A percentile compares a stretch with the other conserved stretches of the same genome.
These are phyloP conservation scores for Montipora foliosa DNA, from an alignment of 64 coral and sea anemone genomes.

Conservation along the genomic window DNA sequence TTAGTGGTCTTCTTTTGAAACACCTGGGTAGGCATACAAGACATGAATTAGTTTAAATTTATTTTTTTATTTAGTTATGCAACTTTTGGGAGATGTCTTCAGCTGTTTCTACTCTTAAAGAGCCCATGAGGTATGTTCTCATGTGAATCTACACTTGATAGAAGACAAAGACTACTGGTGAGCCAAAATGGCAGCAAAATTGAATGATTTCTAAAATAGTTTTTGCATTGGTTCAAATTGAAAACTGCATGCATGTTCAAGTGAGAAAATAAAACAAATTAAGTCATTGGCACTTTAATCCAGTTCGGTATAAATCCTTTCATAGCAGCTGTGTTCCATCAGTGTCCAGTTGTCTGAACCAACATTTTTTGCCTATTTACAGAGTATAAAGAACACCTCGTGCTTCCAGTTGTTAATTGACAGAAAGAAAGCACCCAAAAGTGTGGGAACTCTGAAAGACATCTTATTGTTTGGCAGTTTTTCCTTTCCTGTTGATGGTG, in stretches of 20 bases:
- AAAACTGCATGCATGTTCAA: not conserved
- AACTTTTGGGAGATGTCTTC: not conserved
- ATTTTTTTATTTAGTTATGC: not conserved
- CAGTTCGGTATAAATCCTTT: not conserved
- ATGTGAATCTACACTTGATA: not conserved
- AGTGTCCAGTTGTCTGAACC: not conserved
- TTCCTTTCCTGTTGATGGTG: conserved; percentile 39
- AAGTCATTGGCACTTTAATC: not conserved
- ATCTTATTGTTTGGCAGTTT: conserved; percentile 59
- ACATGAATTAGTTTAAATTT: not conserved
- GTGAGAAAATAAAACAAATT: not conserved
- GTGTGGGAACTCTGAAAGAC: conserved; percentile 13
- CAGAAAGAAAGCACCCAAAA: not conserved
- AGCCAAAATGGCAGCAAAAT: not conserved
- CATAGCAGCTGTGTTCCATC: not conserved
- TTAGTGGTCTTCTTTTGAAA: not conserved
- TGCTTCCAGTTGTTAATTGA: conserved; percentile 35
- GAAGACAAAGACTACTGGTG: not conserved
- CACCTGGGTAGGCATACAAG: not conserved
- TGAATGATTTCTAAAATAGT: not conserved
- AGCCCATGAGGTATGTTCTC: not conserved
- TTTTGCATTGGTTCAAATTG: not conserved
- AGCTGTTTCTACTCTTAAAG: not conserved
- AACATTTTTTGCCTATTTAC: not conserved
- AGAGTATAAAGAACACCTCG: conserved; percentile 27